phyloP scores from a whole-genome alignment of 30 jellyfish, hydroid and myxozoan genomes.

The Pelagia noctiluca region DNA sequence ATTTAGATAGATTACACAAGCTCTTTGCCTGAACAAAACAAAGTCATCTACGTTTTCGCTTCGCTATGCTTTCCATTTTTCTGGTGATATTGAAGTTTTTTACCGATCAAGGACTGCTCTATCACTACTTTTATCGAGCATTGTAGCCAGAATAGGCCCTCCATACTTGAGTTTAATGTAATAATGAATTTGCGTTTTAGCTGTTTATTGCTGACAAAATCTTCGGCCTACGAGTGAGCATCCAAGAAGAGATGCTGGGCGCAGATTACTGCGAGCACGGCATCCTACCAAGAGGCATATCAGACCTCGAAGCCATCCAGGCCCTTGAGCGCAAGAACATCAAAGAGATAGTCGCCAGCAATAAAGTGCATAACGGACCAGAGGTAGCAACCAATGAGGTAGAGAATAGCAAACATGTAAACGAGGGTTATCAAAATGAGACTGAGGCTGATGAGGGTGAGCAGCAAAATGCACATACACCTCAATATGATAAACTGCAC shows the following conservation, averaged over 20 bases:
- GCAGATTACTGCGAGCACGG: constrained; percentile 95
- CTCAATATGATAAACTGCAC: background rate
- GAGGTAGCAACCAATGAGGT: background rate
- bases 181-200: constrained; percentile 42
- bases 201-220: constrained; percentile 64
- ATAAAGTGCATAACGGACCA: background rate
- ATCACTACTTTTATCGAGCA: too few species aligned
- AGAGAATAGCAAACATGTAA: background rate
- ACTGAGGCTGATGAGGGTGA: background rate
- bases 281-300: constrained; percentile 14
- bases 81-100: too few species aligned
- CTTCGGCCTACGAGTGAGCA: constrained; percentile 70
- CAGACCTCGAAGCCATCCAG: background rate
- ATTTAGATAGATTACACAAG: too few species aligned
- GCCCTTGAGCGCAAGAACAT: background rate
- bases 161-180: too few species aligned
- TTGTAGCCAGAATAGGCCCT: too few species aligned
- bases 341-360: background rate
- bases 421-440: background rate
- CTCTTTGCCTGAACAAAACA: too few species aligned
- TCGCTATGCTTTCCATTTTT: too few species aligned
- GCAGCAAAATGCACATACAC: background rate
- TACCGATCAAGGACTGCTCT: too few species aligned
- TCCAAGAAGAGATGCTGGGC: constrained; percentile 79
- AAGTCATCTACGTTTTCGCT: too few species aligned